Evolutionary conservation across 2,888 invertebrate genomes (phyloP), one percentile per base, ranked within the genome.

Genomic region (Catocala sponsa): DNA sequence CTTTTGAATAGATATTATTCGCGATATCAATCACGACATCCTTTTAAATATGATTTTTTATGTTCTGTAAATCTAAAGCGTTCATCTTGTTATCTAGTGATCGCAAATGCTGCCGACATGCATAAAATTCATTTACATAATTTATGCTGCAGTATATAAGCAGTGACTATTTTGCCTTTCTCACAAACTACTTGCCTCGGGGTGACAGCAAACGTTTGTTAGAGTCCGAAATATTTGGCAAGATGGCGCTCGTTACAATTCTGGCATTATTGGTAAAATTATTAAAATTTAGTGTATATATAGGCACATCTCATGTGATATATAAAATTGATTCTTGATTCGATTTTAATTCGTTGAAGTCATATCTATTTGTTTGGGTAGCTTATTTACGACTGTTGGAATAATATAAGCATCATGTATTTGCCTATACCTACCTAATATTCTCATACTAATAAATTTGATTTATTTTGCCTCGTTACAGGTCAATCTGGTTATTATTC

Each of bases 71-170:
- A 44, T 44, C 12, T 42, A 25, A 25, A n/a, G 6, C 11, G 2
- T 9, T 11, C 25, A 33, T 33, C 33, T 49, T 33, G 33, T 60
- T 41, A 58, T 44, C 44, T 56, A 44, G 32, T 47, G 63, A 63
- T 65, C 41, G n/a, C 25, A 42, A 68, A 58, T 62, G 59, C 11
- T 6, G 54, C 69, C 44, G 52, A 53, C 74, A 54, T 69, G 74
- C 65, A 62, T 49, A 52, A 70, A 25, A 25, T 43, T 25, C 7
- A 72, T 72, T 70, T 48, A 57, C 66, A 72, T 74, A 70, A 68
- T 72, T 59, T 68, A 72, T 74, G 63, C 70, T 50, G 58, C 70
- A n/a, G 65, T 79, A 79, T 79, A 79, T 78, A 79, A 78, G 70
- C 73, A 41, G 66, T 53, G 59, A 46, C 47, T 65, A 53, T 67